phyloP scores from a whole-genome alignment of 92 coral and sea anemone genomes.

The Anthopleura xanthogrammica region DNA sequence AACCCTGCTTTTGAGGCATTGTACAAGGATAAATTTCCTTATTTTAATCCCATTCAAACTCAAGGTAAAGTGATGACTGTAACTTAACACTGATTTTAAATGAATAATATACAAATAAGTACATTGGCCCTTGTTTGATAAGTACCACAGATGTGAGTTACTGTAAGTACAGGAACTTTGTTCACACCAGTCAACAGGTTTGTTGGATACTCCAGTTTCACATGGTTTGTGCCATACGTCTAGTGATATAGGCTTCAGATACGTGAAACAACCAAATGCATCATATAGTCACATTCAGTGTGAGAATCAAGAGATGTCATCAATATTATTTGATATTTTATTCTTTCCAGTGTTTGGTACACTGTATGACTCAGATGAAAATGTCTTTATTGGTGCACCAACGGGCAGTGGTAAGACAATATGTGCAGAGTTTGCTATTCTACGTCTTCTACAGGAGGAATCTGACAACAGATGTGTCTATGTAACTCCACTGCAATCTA shows the following conservation, averaged over 20 bases:
- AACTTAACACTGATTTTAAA: background rate
- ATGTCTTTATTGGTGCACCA: slow-evolving; percentile 96
- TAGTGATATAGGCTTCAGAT: no score
- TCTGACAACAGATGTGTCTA: slow-evolving; percentile 89
- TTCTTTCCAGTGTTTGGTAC: slow-evolving; percentile 82
- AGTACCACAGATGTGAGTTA: no score
- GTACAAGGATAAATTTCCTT: slow-evolving; percentile 97
- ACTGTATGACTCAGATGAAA: slow-evolving; percentile 91
- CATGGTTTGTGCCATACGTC: no score
- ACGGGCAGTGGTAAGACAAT: slow-evolving; percentile 99
- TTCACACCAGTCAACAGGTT: no score
- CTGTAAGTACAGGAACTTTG: no score
- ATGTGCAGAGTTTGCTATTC: slow-evolving; percentile 98
- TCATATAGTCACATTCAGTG: no score
- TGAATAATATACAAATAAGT: no score
- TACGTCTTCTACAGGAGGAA: slow-evolving; percentile 79
- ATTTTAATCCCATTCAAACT: slow-evolving; percentile 95
- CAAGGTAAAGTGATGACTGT: slow-evolving; percentile 57
- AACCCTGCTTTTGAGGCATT: slow-evolving; percentile 91
- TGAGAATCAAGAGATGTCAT: background rate
- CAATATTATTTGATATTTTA: background rate
- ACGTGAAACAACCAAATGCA: no score
- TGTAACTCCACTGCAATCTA: slow-evolving; percentile 93
- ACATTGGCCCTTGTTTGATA: no score
- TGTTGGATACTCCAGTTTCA: no score